A percentile compares a stretch with the other conserved stretches of the same genome.
These are phyloP conservation scores for Gambusia holbrooki DNA, from an alignment of 2,113 vertebrate genomes.

Conservation along the genomic window DNA sequence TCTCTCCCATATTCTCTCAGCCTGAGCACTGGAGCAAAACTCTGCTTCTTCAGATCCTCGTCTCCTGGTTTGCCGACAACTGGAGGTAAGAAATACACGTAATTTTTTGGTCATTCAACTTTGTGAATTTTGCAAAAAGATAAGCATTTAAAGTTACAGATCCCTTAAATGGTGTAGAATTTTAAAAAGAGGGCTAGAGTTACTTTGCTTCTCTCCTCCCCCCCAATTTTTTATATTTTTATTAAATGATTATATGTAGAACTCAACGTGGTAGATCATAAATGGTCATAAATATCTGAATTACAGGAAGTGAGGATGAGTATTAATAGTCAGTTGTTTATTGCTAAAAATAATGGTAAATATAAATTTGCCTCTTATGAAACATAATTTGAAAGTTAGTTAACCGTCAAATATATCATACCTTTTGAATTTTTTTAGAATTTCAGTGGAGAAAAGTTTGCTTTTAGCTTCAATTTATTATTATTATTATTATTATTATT, in stretches of 20 bases:
- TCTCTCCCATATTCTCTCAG: conserved; percentile 40
- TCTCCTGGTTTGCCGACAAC: conserved; percentile 25
- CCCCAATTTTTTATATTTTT: not conserved
- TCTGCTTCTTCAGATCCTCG: conserved; percentile 45
- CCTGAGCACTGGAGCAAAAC: conserved; percentile 43
- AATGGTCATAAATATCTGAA: not conserved
- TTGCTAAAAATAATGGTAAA: not conserved
- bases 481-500: no score
- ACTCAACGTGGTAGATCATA: not conserved
- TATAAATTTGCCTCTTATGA: not conserved
- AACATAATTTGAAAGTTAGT: not conserved
- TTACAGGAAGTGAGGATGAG: not conserved
- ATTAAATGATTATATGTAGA: not conserved
- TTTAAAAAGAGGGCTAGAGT: not conserved
- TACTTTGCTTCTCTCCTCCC: not conserved
- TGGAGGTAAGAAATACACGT: conserved; percentile 63
- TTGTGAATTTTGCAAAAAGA: not conserved
- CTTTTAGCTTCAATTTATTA: not conserved
- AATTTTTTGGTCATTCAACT: not conserved
- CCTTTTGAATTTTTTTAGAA: not conserved
- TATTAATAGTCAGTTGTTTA: not conserved
- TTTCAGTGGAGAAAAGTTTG: not conserved
- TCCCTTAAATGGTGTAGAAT: not conserved
- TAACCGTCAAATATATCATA: not conserved
- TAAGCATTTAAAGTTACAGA: not conserved